A percentile compares a stretch with the other conserved stretches of the same genome.
Evolutionary conservation across 2,888 invertebrate genomes (phyloP).

Genomic region (Perithous albicinctus): DNA sequence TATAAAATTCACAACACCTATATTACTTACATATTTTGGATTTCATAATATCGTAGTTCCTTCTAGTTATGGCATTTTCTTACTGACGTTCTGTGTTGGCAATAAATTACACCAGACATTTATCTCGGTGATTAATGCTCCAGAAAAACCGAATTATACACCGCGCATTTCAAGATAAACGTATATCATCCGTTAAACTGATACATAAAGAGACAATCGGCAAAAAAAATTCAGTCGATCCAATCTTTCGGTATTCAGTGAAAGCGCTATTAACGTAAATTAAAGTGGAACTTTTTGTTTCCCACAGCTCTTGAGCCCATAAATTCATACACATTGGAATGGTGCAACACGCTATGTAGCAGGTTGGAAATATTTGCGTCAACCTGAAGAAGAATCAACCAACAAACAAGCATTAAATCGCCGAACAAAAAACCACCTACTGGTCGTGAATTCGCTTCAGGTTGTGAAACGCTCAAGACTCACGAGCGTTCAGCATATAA

Average conservation of each 20-base stretch:
- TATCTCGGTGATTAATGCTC: background rate
- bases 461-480: constrained; percentile 2
- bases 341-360: background rate
- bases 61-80: background rate
- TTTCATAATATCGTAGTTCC: background rate
- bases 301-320: background rate
- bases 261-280: background rate
- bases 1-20: background rate
- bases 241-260: background rate
- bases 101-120: background rate
- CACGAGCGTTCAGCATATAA: background rate
- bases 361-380: background rate
- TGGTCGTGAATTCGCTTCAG: background rate
- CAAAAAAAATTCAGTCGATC: background rate
- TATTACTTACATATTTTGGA: background rate
- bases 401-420: background rate
- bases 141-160: background rate
- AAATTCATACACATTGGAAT: background rate
- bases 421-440: background rate
- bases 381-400: background rate
- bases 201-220: background rate
- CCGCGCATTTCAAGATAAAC: background rate
- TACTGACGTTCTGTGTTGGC: background rate
- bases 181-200: background rate
- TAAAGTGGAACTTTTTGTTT: background rate